Percentiles rank a stretch among this genome's conserved stretches.
phyloP scores from a whole-genome alignment of 2,113 vertebrate species.

The Willisornis vidua region DNA sequence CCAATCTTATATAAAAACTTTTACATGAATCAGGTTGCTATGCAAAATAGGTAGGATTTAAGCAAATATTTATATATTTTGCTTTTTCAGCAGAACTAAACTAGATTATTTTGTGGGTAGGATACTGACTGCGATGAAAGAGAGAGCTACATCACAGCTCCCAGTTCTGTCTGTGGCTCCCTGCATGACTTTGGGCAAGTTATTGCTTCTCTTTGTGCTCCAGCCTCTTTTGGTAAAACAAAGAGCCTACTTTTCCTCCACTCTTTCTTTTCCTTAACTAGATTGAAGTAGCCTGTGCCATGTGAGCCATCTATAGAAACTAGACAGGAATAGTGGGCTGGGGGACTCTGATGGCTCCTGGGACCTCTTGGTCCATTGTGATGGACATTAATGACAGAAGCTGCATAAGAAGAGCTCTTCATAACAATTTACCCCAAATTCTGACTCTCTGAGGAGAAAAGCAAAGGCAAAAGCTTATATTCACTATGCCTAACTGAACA shows the following conservation, averaged over 20 bases:
- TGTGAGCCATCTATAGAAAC: fast-evolving
- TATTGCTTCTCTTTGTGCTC: slow-evolving; percentile 27
- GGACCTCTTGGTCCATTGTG: background rate
- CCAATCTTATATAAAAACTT: background rate
- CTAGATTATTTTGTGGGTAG: slow-evolving; percentile 11
- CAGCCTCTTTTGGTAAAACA: background rate
- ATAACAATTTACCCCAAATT: background rate
- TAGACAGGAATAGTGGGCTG: fast-evolving
- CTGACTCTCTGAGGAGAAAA: background rate
- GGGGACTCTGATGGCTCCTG: background rate
- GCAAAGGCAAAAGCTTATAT: background rate
- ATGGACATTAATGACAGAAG: background rate
- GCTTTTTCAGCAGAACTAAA: slow-evolving; percentile 48
- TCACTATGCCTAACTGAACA: background rate
- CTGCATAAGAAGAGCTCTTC: background rate
- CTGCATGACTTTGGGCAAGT: background rate
- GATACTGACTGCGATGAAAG: slow-evolving; percentile 36
- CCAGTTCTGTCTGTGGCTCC: background rate
- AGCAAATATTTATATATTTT: slow-evolving; percentile 35
- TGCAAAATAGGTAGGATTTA: slow-evolving; percentile 49
- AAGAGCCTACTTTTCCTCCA: background rate
- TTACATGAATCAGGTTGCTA: background rate
- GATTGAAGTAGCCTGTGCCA: background rate
- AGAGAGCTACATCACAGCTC: background rate
- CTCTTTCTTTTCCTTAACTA: background rate